A percentile compares a stretch with the other conserved stretches of the same genome.
Evolutionary conservation across 1,140 invertebrate species (phyloP).

Genomic region (Apis florea): DNA sequence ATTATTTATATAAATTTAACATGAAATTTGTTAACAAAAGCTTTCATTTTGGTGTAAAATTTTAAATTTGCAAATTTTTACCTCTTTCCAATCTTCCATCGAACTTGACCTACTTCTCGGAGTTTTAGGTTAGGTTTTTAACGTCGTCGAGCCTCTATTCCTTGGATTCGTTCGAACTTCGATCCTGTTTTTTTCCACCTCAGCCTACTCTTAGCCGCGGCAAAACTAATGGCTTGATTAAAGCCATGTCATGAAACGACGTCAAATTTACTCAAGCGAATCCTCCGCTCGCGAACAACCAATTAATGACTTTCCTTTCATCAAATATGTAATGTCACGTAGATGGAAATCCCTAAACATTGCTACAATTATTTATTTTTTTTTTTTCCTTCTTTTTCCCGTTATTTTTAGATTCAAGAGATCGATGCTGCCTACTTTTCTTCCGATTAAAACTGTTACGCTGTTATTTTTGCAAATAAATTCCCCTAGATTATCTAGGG

Average conservation of each 20-base stretch:
- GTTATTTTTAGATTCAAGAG: slow-evolving; percentile 15
- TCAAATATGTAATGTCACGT: slow-evolving; percentile 32
- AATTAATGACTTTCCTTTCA: slow-evolving; percentile 34
- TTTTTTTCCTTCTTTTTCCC: background rate
- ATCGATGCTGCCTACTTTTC: background rate
- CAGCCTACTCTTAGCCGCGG: background rate
- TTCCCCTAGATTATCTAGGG: background rate
- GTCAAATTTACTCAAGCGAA: slow-evolving; percentile 35
- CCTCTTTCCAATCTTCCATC: too few relatives aligned
- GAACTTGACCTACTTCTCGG: background rate
- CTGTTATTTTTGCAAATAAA: background rate
- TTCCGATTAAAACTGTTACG: background rate
- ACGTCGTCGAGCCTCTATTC: background rate
- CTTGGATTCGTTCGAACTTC: background rate
- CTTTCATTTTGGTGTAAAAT: too few relatives aligned
- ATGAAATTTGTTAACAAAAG: too few relatives aligned
- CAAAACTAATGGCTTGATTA: slow-evolving; percentile 55
- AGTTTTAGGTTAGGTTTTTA: background rate
- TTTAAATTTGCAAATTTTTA: too few relatives aligned
- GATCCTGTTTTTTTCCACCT: background rate
- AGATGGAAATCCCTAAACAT: slow-evolving; percentile 3
- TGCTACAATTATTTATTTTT: slow-evolving; percentile 17
- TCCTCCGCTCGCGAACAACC: slow-evolving; percentile 5
- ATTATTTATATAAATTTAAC: too few relatives aligned
- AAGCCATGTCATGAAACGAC: slow-evolving; percentile 16